These are phyloP conservation scores for Pachydiplax longipennis DNA, from an alignment of 2,888 invertebrate genomes.

Conservation along the genomic window DNA sequence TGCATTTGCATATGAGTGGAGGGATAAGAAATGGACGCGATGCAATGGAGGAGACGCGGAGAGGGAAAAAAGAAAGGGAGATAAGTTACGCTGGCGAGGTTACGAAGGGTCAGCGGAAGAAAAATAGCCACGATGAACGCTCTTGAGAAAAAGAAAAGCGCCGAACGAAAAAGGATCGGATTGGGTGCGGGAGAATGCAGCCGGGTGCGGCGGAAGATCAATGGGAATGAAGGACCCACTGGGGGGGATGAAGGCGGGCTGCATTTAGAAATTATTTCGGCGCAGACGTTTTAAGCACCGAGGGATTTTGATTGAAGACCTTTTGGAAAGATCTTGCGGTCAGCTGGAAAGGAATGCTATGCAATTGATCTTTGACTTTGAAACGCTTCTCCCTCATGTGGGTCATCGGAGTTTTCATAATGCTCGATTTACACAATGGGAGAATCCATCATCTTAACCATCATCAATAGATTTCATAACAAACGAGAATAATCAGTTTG, in stretches of 20 bases:
- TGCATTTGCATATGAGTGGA: not conserved
- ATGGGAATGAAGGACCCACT: not conserved
- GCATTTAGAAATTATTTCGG: not conserved
- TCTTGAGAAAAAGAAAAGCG: not conserved
- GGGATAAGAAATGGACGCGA: not conserved
- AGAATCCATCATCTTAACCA: too few species aligned
- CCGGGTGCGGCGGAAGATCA: not conserved
- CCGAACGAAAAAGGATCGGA: not conserved
- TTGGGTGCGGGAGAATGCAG: not conserved
- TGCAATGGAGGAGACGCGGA: not conserved
- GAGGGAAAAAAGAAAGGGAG: not conserved
- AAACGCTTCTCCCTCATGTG: too few species aligned
- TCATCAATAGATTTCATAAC: too few species aligned
- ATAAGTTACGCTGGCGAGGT: not conserved
- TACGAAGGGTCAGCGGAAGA: not conserved
- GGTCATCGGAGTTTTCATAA: too few species aligned
- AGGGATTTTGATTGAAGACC: not conserved
- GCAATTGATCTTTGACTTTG: too few species aligned
- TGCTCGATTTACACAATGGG: too few species aligned
- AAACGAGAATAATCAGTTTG: too few species aligned
- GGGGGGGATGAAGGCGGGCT: not conserved
- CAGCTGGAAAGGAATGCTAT: too few species aligned
- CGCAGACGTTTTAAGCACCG: not conserved
- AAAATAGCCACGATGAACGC: not conserved
- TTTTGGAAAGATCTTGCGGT: too few species aligned